Evolutionary conservation across 2,888 invertebrate species (phyloP).

Genomic region (Drosophila anomalata): DNA sequence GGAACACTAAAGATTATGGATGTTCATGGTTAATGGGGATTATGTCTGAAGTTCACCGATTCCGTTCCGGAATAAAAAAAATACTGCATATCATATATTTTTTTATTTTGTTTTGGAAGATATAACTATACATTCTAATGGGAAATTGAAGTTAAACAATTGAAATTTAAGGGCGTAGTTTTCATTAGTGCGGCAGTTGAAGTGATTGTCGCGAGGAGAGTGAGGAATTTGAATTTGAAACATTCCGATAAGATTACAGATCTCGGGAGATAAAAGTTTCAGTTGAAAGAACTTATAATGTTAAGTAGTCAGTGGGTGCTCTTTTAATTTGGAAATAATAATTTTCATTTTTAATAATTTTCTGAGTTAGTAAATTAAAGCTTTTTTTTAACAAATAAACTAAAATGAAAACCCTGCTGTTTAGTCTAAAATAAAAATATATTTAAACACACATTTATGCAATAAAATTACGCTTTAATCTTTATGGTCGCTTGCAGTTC

Average conservation of each 20-base stretch:
- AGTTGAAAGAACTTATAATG: slow-evolving; percentile 11
- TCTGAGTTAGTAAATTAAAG: no score
- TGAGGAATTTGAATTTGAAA: slow-evolving; percentile 4
- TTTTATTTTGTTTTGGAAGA: background rate
- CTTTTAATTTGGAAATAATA: background rate
- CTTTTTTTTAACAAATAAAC: no score
- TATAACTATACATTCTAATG: background rate
- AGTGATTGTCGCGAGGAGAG: slow-evolving; percentile 5
- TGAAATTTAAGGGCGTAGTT: background rate
- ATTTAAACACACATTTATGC: background rate
- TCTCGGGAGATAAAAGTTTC: slow-evolving; percentile 13
- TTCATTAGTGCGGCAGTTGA: background rate
- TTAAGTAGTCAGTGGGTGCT: background rate
- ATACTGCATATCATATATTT: background rate
- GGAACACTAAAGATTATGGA: slow-evolving; percentile 25
- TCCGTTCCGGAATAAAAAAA: slow-evolving; percentile 19
- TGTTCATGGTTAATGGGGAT: slow-evolving; percentile 24
- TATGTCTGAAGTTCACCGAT: background rate
- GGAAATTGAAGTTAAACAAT: background rate
- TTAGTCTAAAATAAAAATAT: background rate
- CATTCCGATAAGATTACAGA: slow-evolving; percentile 28
- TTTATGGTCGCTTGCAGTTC: slow-evolving; percentile 1
- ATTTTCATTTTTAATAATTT: no score
- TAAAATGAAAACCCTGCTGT: background rate
- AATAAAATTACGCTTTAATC: background rate